These are phyloP conservation scores for Byasa hedistus DNA, from an alignment of 2,888 invertebrate species.

Conservation along the genomic window DNA sequence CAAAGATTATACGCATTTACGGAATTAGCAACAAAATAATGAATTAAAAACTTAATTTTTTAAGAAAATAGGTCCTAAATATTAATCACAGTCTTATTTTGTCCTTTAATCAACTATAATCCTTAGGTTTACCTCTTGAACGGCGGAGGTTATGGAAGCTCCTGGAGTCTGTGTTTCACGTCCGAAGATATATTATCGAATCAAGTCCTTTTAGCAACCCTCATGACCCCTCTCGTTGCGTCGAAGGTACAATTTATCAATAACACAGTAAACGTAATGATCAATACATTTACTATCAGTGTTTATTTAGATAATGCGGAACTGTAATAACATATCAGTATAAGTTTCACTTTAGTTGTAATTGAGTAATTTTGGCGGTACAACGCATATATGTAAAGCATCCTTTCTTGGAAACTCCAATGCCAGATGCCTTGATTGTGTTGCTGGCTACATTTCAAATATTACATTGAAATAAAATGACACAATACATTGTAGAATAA, in stretches of 20 bases:
- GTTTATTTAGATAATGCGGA: slow-evolving; percentile 62
- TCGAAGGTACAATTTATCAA: slow-evolving; percentile 59
- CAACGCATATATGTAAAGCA: slow-evolving; percentile 34
- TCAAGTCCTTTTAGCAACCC: slow-evolving; percentile 63
- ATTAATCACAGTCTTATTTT: slow-evolving; percentile 40
- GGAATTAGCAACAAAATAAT: slow-evolving; percentile 58
- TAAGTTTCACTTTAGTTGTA: slow-evolving; percentile 38
- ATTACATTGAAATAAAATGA: slow-evolving; percentile 12
- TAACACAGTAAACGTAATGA: slow-evolving; percentile 43
- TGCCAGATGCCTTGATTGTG: slow-evolving; percentile 38
- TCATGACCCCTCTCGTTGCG: slow-evolving; percentile 70
- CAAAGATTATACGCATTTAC: slow-evolving; percentile 77
- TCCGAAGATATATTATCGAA: slow-evolving; percentile 66
- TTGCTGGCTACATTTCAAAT: slow-evolving; percentile 40
- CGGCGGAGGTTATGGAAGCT: slow-evolving; percentile 75
- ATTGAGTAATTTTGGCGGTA: slow-evolving; percentile 34
- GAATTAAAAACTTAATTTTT: slow-evolving; percentile 68
- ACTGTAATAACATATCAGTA: slow-evolving; percentile 42
- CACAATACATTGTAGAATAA: slow-evolving; percentile 14
- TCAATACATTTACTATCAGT: slow-evolving; percentile 63
- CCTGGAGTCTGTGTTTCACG: slow-evolving; percentile 65
- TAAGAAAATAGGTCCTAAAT: slow-evolving; percentile 44
- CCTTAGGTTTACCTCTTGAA: slow-evolving; percentile 66
- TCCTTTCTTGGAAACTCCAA: slow-evolving; percentile 37
- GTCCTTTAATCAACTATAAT: slow-evolving; percentile 53